These are phyloP conservation scores for Pseudochromis fuscus DNA, from an alignment of 2,797 vertebrate genomes.

Conservation along the genomic window DNA sequence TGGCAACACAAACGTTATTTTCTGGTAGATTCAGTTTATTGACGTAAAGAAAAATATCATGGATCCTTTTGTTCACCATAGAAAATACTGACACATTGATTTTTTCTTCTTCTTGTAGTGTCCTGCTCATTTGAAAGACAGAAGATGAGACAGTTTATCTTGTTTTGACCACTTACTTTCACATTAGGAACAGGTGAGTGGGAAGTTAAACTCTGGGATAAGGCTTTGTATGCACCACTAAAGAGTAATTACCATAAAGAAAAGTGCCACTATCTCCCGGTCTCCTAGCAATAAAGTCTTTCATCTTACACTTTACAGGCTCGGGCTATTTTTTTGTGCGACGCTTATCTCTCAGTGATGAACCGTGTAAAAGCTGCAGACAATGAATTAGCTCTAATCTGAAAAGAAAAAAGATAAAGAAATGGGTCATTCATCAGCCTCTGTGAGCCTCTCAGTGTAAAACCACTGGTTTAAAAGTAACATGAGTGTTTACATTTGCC, in stretches of 20 bases:
- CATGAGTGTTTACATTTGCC: conserved; percentile 32
- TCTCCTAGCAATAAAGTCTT: background rate
- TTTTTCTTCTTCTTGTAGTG: background rate
- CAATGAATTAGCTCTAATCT: conserved; percentile 4
- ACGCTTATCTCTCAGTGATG: conserved; percentile 2
- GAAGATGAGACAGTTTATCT: background rate
- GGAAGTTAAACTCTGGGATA: background rate
- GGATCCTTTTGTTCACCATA: background rate
- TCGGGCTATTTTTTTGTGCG: background rate
- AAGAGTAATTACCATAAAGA: background rate
- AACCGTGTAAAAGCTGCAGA: background rate
- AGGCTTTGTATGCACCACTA: background rate
- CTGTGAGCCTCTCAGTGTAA: background rate
- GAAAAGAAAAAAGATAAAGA: no score
- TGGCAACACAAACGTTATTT: no score
- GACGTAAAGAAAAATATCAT: no score
- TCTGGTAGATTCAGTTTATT: no score
- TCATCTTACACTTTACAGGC: background rate
- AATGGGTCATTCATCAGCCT: background rate
- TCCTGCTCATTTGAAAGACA: conserved; percentile 3
- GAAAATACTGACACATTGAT: no score
- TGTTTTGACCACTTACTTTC: background rate
- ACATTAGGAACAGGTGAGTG: background rate
- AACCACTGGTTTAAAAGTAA: conserved; percentile 23
- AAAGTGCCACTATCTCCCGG: background rate